A percentile compares a stretch with the other conserved stretches of the same genome.
Evolutionary conservation across 1,140 invertebrate genomes (phyloP).

Genomic region (Lepeophtheirus salmonis): DNA sequence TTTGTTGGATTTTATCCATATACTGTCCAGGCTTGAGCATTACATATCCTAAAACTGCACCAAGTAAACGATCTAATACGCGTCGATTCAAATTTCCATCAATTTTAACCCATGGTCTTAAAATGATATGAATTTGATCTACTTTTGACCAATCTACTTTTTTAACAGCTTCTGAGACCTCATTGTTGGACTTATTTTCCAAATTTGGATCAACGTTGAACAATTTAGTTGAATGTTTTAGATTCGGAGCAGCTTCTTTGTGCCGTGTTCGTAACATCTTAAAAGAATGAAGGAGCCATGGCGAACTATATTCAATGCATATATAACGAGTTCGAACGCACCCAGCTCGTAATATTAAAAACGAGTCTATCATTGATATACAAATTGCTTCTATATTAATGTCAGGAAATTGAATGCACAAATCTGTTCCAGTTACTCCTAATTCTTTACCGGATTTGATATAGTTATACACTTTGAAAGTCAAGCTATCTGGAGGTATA

Average conservation of each 20-base stretch:
- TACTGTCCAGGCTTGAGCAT: conserved; percentile 37
- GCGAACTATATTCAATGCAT: background rate
- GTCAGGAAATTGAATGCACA: background rate
- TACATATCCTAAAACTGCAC: conserved; percentile 40
- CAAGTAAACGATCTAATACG: conserved; percentile 45
- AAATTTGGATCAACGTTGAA: background rate
- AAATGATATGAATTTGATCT: conserved; percentile 24
- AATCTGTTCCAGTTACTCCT: background rate
- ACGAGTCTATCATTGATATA: background rate
- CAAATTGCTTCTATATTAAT: background rate
- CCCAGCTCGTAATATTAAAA: background rate
- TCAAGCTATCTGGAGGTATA: background rate
- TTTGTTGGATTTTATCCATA: conserved; percentile 20
- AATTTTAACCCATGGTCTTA: conserved; percentile 48
- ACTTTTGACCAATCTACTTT: conserved; percentile 15
- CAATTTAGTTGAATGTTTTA: background rate
- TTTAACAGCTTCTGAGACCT: conserved; percentile 6
- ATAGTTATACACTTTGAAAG: background rate
- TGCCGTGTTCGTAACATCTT: background rate
- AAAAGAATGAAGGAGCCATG: background rate
- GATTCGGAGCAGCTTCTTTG: background rate
- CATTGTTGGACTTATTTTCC: background rate
- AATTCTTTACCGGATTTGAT: background rate
- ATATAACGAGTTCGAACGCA: background rate
- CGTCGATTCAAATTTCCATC: conserved; percentile 48